Conservation (phyloP, 2,888 invertebrate species). For the Diloba caeruleocephala region DNA sequence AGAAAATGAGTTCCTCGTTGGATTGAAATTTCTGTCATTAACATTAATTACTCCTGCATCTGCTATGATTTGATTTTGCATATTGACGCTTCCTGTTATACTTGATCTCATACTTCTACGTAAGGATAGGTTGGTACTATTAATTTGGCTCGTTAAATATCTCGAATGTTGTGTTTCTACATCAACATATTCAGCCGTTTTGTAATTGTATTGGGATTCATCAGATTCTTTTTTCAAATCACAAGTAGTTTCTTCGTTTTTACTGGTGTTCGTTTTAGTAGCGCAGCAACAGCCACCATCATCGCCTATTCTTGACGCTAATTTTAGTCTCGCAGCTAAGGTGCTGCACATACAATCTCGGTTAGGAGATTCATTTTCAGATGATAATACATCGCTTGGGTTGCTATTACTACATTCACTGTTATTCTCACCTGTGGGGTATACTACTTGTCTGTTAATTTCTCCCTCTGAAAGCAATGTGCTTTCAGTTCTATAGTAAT, state of each 20-base stretch:
- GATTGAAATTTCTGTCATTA: conserved; percentile 7
- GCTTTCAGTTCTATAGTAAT: conserved; percentile 63
- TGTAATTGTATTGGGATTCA: conserved; percentile 47
- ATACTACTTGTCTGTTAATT: conserved; percentile 36
- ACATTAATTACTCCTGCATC: conserved; percentile 21
- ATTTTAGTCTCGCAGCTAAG: conserved; percentile 65
- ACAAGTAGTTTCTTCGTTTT: conserved; percentile 64
- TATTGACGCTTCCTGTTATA: conserved; percentile 1
- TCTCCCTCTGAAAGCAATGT: conserved; percentile 40
- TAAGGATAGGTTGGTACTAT: conserved; percentile 51
- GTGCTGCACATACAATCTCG: conserved; percentile 67
- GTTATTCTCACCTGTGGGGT: conserved; percentile 58
- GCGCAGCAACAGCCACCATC: conserved; percentile 62
- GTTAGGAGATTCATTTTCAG: conserved; percentile 30
- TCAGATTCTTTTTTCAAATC: conserved; percentile 61
- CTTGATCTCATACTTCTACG: conserved; percentile 41
- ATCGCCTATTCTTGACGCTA: conserved; percentile 48
- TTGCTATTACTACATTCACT: conserved; percentile 52
- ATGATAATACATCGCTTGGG: conserved; percentile 32
- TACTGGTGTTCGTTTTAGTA: conserved; percentile 34
- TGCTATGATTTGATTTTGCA: conserved; percentile 8
- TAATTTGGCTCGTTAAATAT: conserved; percentile 40
- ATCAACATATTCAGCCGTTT: conserved; percentile 55
- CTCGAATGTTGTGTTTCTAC: conserved; percentile 68
- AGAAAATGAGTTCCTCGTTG: conserved; percentile 6